These are phyloP conservation scores for Sarcophaga subvicina DNA, from an alignment of 2,888 invertebrate species.

Conservation along the genomic window DNA sequence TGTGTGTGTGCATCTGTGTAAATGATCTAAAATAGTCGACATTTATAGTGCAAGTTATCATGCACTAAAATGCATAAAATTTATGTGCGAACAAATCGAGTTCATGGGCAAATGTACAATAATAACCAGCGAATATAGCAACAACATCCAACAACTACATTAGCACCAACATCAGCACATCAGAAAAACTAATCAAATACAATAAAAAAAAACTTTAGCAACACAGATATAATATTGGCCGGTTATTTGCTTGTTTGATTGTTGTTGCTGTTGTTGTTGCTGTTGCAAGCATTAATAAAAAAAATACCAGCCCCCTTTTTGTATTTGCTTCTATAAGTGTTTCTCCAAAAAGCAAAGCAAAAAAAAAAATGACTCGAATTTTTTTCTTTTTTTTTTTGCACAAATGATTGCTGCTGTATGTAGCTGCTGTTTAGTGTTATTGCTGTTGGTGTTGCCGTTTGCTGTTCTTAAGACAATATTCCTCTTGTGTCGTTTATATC, in stretches of 20 bases:
- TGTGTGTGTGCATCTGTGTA: constrained; percentile 24
- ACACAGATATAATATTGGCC: constrained; percentile 37
- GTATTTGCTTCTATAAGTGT: neutral
- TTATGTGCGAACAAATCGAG: constrained; percentile 66
- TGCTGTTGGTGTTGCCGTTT: constrained; percentile 36
- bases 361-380: neutral
- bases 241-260: constrained; percentile 13
- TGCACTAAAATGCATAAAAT: constrained; percentile 61
- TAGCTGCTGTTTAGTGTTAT: constrained; percentile 46
- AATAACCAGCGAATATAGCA: neutral
- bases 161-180: neutral
- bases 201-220: constrained; percentile 16
- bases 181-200: constrained; percentile 6
- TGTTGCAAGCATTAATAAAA: neutral
- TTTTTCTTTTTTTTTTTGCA: constrained; percentile 2
- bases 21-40: constrained; percentile 34
- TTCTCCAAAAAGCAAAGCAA: neutral
- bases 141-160: neutral
- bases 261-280: neutral
- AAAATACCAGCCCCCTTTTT: constrained; percentile 64
- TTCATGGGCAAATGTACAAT: constrained; percentile 64
- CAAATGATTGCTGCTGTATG: neutral
- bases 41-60: constrained; percentile 56
- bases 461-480: constrained; percentile 53
- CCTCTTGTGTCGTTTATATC: neutral